Evolutionary conservation across 2,113 vertebrate species (phyloP), one percentile per base, ranked within the genome.

Genomic region (Elanoides forficatus): DNA sequence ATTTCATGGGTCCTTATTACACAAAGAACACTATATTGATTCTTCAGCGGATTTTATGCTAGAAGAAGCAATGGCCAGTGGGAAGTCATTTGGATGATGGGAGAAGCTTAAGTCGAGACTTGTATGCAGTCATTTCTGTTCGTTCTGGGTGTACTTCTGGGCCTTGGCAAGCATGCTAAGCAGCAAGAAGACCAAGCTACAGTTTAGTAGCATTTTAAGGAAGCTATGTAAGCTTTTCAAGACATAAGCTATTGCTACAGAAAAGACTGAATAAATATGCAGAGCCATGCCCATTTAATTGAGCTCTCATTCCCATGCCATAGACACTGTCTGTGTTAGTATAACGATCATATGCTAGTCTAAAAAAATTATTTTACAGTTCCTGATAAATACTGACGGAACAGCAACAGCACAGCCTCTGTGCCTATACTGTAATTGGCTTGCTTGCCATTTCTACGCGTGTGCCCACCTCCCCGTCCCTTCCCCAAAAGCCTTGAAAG

Each of bases 391-490:
- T 55, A n/a, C 18, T 79, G 40, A 40, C 18, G 29, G 56, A 48
- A 48, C 13, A 72, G 22, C 14, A 38, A 34, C 27, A 45, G 16
- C 15, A 58, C 60, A n/a, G 21, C 17, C 34, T 74, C 73, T 42
- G 36, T 32, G 18, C 67, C 18, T 7, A 32, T 15, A 25, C 19
- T 14, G 10, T 32, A 40, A 36, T 6, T 34, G n/a, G 13, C 43
- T 74, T 34, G 27, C 29, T 27, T 58, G 23, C 18, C 34, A 36
- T 52, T 75, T 13, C 62, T 12, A 9, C 0, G 2, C 4, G 0
- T 42, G 20, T 3, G 4, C 18, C 2, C 27, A n/a, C 36, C 36
- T 75, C 20, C 15, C 21, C 25, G 52, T n/a, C 56, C 43, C 60
- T 80, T 10, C 34, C 56, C 58, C 60, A 47, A 38, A 60, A 63